These are phyloP conservation scores for Hyppa rectilinea DNA, from an alignment of 2,888 invertebrate species.

Conservation along the genomic window DNA sequence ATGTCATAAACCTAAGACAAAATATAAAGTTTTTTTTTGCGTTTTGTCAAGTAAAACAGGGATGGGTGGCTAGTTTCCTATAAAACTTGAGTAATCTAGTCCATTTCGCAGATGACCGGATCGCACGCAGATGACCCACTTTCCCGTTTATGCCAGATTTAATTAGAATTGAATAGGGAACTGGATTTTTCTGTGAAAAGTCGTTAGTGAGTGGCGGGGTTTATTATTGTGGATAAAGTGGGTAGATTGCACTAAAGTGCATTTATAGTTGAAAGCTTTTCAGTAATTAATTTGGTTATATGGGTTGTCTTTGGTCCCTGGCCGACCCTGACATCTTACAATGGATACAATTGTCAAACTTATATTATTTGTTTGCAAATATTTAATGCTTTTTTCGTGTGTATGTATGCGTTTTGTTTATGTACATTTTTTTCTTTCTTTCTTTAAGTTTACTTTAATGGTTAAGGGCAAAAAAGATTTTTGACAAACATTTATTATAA, in stretches of 20 bases:
- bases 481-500: background rate
- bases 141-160: slow-evolving; percentile 60
- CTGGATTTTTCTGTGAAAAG: slow-evolving; percentile 49
- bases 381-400: no score
- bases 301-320: no score
- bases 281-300: no score
- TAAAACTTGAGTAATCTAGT: slow-evolving; percentile 61
- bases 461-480: background rate
- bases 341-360: no score
- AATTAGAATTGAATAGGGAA: slow-evolving; percentile 65
- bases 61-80: slow-evolving; percentile 56
- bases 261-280: background rate
- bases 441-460: no score
- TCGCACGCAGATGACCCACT: slow-evolving; percentile 65
- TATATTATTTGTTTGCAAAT: no score
- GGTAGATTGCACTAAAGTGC: slow-evolving; percentile 1
- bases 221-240: slow-evolving; percentile 14
- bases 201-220: slow-evolving; percentile 18
- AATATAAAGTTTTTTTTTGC: no score
- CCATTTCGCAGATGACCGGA: slow-evolving; percentile 59
- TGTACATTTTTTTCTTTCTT: no score
- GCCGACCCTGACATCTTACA: no score
- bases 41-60: no score
- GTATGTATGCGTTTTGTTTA: no score
- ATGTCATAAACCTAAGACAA: no score